Base-by-base conservation (phyloP, 2,113 vertebrate genomes). In the Lucifuga dentata region DNA sequence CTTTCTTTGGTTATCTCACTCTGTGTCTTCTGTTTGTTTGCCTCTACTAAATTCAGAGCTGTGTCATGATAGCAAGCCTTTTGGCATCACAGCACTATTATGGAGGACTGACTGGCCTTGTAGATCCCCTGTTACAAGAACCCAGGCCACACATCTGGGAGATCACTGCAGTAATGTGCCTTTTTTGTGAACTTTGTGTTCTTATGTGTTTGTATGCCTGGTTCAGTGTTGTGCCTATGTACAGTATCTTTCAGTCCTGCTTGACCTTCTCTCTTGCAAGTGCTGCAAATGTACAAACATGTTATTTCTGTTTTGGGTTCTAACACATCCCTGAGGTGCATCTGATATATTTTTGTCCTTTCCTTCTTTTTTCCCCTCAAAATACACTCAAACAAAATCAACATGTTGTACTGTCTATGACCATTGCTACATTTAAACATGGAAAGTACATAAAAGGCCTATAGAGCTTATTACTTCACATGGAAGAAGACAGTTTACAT, bases 11-110 rank as follows among this genome's bases (percentile, higher is more conserved):
- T 40, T 53, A 41, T 53, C 52, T 16, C 63, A 61, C 16, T 15
- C 40, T 67, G 73, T 55, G 39, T 61, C 71, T 33, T 58, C 66
- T 52, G 73, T 39, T 43, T 62, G 35, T 81, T 86, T 88, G 83
- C 79, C 86, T 83, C 68, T 78, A 65, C 87, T 88, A 86, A 87
- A 88, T 85, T 80, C 83, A 84, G 83, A 84, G 82, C 81, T 79
- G 74, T 84, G 81, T 86, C 83, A 85, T 67, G 29, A 50, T 81
- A 67, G 58, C 63, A 76, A 84, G 81, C 67, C 73, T 86, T 88
- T 84, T 91, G 89, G 86, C 86, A 90, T 81, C 40, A 8, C 40
- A 39, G 64, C 41, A 48, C 67, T 84, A 81, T 89, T 86, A 26
- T 58, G 67, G 76, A 85, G 78, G 78, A 69, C 72, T 24, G 62